Conservation (phyloP, 1,140 invertebrate species). For the Octopus bimaculoides region DNA sequence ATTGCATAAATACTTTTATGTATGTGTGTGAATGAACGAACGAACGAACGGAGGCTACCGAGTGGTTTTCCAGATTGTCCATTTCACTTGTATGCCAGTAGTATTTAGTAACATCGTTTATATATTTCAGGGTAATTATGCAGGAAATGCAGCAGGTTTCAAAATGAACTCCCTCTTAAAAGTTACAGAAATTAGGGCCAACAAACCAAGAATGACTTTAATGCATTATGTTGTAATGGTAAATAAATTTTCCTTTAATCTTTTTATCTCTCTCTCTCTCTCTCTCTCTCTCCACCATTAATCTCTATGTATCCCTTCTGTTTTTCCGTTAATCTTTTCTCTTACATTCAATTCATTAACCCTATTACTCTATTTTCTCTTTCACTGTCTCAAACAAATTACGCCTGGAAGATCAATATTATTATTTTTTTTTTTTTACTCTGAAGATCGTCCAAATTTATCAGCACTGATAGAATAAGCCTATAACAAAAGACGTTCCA, state of each 20-base stretch:
- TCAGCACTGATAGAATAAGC: too few relatives aligned
- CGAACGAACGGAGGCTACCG: too few relatives aligned
- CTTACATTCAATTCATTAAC: neutral
- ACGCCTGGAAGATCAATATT: too few relatives aligned
- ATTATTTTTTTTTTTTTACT: too few relatives aligned
- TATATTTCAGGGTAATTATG: constrained; percentile 80
- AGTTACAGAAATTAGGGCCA: constrained; percentile 90
- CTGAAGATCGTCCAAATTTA: too few relatives aligned
- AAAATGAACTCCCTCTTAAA: constrained; percentile 93
- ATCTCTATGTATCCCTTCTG: neutral
- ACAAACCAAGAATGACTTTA: constrained; percentile 95
- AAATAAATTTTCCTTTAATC: constrained; percentile 12
- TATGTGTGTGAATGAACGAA: too few relatives aligned
- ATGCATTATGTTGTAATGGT: constrained; percentile 84
- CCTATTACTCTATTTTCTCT: neutral
- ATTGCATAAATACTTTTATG: too few relatives aligned
- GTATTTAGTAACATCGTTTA: neutral
- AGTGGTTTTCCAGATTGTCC: too few relatives aligned
- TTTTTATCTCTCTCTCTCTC: neutral
- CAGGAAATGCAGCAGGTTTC: constrained; percentile 94
- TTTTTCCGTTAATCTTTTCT: neutral
- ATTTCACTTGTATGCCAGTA: too few relatives aligned
- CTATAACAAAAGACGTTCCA: too few relatives aligned
- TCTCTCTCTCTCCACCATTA: neutral
- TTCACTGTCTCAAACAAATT: too few relatives aligned